These are phyloP conservation scores for Pseudomyrmex sp. DNA, from an alignment of 1,140 invertebrate species.

Conservation along the genomic window DNA sequence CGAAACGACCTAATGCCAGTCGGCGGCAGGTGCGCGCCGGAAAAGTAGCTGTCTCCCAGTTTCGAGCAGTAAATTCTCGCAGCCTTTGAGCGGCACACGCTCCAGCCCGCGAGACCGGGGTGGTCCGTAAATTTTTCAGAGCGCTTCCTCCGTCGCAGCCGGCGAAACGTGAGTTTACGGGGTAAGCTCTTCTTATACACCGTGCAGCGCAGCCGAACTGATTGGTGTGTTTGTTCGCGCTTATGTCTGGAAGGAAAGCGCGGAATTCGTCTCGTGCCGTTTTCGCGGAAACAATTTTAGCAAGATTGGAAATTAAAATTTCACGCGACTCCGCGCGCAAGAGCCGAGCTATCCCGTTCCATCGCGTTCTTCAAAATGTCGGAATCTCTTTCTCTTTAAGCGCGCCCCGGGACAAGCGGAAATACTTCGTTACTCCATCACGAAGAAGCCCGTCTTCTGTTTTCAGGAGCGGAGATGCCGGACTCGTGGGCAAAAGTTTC, in stretches of 20 bases:
- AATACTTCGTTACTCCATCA: conserved; percentile 36
- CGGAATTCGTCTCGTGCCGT: conserved; percentile 37
- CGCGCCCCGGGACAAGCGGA: conserved; percentile 26
- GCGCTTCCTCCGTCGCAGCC: neutral
- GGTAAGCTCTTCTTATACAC: conserved; percentile 1
- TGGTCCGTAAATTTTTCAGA: conserved; percentile 63
- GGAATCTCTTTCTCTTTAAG: conserved; percentile 37
- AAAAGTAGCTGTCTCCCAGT: conserved; percentile 61
- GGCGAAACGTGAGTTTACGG: conserved; percentile 41
- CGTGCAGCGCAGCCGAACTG: neutral
- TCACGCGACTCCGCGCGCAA: conserved; percentile 13
- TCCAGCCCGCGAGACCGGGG: neutral
- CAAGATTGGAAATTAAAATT: conserved; percentile 74
- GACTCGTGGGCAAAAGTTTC: conserved; percentile 26
- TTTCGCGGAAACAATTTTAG: conserved; percentile 63
- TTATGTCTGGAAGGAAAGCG: neutral
- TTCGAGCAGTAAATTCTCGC: conserved; percentile 56
- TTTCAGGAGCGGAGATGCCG: conserved; percentile 1
- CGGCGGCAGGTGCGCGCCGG: conserved; percentile 33
- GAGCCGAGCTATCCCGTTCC: neutral
- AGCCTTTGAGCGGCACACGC: conserved; percentile 60
- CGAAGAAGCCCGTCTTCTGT: neutral
- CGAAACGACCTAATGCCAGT: conserved; percentile 3
- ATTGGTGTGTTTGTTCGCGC: conserved; percentile 14
- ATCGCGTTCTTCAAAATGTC: conserved; percentile 12